Evolutionary conservation across 2,113 vertebrate species (phyloP).

Genomic region (Macroglossus sobrinus): DNA sequence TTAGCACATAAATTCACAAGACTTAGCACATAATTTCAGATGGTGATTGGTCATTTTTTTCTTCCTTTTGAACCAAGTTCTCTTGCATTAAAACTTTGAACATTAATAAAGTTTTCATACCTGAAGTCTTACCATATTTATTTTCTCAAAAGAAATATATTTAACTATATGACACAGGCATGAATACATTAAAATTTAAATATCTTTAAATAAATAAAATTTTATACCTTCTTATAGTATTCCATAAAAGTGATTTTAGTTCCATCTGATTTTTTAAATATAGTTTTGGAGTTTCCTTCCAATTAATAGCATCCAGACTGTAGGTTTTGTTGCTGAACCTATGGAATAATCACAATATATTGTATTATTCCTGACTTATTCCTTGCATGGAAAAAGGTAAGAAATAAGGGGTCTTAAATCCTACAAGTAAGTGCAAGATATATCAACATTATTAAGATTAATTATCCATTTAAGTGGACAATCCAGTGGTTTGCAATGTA

Average conservation of each 20-base stretch:
- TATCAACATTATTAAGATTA: background rate
- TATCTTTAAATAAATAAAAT: background rate
- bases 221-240: constrained; percentile 88
- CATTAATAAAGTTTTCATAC: background rate
- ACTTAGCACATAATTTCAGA: background rate
- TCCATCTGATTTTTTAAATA: constrained; percentile 85
- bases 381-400: background rate
- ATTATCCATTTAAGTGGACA: background rate
- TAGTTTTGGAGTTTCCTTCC: constrained; percentile 86
- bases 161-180: background rate
- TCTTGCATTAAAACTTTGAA: background rate
- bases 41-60: background rate
- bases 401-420: background rate
- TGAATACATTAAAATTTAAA: background rate
- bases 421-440: background rate
- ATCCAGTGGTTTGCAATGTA: background rate
- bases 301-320: constrained; percentile 89
- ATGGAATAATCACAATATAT: background rate
- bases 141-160: background rate
- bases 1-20: background rate
- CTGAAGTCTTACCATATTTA: background rate
- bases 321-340: constrained; percentile 96
- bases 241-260: constrained; percentile 83
- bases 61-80: background rate
- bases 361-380: background rate